A percentile compares a stretch with the other conserved stretches of the same genome.
Conservation (phyloP, 2,888 invertebrate species). For the Epicampocera succincta region DNA sequence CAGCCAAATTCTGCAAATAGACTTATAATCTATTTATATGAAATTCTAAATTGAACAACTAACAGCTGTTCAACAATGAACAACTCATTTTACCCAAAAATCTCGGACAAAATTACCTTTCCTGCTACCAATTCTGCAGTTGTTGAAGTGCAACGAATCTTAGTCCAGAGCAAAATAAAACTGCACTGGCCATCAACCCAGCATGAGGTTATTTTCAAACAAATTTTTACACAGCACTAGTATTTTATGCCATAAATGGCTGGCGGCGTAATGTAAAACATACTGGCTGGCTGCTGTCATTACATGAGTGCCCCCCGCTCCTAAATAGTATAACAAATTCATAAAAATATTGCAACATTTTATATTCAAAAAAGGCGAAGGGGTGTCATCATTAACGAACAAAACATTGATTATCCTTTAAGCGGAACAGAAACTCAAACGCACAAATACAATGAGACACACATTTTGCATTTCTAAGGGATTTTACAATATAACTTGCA, state of each 20-base stretch:
- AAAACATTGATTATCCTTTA: conserved; percentile 39
- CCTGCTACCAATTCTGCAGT: neutral
- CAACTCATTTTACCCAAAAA: conserved; percentile 33
- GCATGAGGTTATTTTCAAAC: conserved; percentile 37
- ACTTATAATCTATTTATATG: neutral
- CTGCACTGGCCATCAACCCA: conserved; percentile 17
- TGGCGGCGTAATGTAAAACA: neutral
- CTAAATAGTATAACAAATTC: conserved; percentile 37
- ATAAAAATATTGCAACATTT: conserved; percentile 24
- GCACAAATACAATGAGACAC: neutral
- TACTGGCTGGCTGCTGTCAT: conserved; percentile 56
- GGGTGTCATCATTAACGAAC: conserved; percentile 44
- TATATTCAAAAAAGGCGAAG: conserved; percentile 37
- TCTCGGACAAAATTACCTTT: conserved; percentile 35
- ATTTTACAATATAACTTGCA: conserved; percentile 9
- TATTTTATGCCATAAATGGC: neutral
- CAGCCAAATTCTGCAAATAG: neutral
- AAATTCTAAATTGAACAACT: neutral
- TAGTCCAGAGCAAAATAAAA: neutral
- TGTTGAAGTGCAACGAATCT: conserved; percentile 18
- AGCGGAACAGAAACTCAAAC: neutral
- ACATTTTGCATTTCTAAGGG: neutral
- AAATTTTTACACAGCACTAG: conserved; percentile 47
- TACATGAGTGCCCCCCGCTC: neutral
- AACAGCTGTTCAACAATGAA: conserved; percentile 29